Percentiles rank a stretch among this genome's conserved stretches.
phyloP scores from a whole-genome alignment of 2,113 vertebrate species.

The Hirundichthys speculiger region DNA sequence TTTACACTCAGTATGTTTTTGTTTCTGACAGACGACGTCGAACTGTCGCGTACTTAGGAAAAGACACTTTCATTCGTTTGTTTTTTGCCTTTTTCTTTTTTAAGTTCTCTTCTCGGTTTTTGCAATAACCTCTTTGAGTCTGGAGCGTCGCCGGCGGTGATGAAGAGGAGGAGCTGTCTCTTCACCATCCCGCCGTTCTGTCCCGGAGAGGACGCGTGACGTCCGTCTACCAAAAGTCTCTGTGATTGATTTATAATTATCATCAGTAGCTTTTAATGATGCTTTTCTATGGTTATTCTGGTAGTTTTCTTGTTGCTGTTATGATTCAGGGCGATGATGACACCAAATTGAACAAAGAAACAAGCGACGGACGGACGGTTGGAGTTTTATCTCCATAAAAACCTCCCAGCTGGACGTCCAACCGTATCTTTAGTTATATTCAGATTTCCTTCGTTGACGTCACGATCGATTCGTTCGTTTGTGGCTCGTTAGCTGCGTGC shows the following conservation, averaged over 20 bases:
- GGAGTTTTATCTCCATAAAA: slow-evolving; percentile 49
- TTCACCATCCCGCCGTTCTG: background rate
- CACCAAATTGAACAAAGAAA: slow-evolving; percentile 81
- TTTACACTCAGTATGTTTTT: slow-evolving; percentile 64
- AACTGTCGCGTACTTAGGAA: slow-evolving; percentile 68
- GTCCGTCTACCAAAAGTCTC: slow-evolving; percentile 75
- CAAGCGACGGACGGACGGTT: slow-evolving; percentile 45
- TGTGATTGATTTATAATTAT: slow-evolving; percentile 62
- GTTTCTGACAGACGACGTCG: slow-evolving; percentile 42
- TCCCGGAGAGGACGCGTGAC: too few species aligned
- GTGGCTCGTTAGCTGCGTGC: slow-evolving; percentile 66
- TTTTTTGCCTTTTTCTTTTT: slow-evolving; percentile 58
- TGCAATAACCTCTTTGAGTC: slow-evolving; percentile 61
- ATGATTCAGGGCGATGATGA: slow-evolving; percentile 81
- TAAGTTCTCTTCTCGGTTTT: slow-evolving; percentile 49
- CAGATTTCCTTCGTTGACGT: slow-evolving; percentile 51
- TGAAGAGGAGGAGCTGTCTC: slow-evolving; percentile 34
- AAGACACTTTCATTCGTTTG: slow-evolving; percentile 72
- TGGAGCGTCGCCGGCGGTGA: slow-evolving; percentile 36
- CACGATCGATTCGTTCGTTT: slow-evolving; percentile 55
- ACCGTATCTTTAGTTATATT: slow-evolving; percentile 43
- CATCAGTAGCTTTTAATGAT: slow-evolving; percentile 64
- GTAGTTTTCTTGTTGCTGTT: slow-evolving; percentile 52
- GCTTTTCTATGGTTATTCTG: slow-evolving; percentile 46
- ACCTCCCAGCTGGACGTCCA: slow-evolving; percentile 47